phyloP scores from a whole-genome alignment of 2,113 vertebrate genomes.

The Syngnathus floridae region DNA sequence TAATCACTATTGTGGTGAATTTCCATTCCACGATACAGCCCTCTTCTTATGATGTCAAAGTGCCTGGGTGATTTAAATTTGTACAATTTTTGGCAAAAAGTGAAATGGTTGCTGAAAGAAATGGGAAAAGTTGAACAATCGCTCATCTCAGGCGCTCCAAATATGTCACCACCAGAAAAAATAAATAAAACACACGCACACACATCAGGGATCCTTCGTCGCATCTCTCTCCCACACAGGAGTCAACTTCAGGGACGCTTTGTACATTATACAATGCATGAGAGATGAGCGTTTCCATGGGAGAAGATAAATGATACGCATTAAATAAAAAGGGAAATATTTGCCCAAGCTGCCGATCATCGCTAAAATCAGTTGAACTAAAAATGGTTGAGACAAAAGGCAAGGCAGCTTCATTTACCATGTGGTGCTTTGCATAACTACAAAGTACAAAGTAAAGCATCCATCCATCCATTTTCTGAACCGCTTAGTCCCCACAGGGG shows the following conservation, averaged over 20 bases:
- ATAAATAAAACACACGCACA: conserved; percentile 6
- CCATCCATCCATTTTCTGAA: no score
- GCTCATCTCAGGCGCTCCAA: conserved; percentile 46
- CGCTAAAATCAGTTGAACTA: neutral
- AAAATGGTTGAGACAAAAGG: neutral
- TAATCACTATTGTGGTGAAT: neutral
- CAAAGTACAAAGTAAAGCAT: no score
- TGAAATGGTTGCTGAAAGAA: conserved; percentile 8
- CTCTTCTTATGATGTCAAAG: neutral
- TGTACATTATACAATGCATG: conserved; percentile 40
- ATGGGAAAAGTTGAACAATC: conserved; percentile 37
- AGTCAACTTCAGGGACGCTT: conserved; percentile 51
- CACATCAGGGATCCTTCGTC: conserved; percentile 39
- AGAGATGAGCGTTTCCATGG: conserved; percentile 33
- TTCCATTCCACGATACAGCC: neutral
- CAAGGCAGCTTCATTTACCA: no score
- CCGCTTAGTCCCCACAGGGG: no score
- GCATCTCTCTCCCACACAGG: conserved; percentile 48
- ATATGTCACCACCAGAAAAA: conserved; percentile 53
- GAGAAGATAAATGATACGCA: conserved; percentile 38
- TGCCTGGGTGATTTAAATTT: neutral
- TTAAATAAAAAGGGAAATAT: conserved; percentile 17
- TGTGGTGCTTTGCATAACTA: no score
- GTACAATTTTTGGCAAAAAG: neutral
- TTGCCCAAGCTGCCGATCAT: neutral